Evolutionary conservation across 2,888 invertebrate genomes (phyloP), one percentile per base, ranked within the genome.

Genomic region (Pristionchus entomophagus): DNA sequence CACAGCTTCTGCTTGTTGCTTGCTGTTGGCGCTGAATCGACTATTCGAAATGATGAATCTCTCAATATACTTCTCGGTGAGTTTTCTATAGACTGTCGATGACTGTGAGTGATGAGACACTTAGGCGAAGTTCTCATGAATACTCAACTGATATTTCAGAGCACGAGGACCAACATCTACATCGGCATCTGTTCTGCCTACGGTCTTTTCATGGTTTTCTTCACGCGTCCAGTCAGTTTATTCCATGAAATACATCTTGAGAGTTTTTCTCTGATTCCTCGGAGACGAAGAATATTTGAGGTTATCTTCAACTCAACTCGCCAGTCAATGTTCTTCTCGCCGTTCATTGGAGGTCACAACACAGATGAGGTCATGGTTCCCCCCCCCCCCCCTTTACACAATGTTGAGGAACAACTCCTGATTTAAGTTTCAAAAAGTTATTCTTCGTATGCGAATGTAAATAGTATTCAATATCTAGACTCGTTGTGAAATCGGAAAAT

Each of bases 281-380:
- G 22, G 22, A 56, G 22, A 56, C 45, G 45, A 45, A 45, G 6
- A 45, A 10, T 6, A 45, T 4, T 45, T 45, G 41, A 73, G 73
- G 73, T 73, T 4, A 73, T 73, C n/a, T 45, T 73, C 41, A 73
- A 73, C 73, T 73, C 73, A 0, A 4, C 38, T 0, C 38, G n/a
- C 17, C 41, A 73, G 32, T 73, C 73, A 22, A 73, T 73, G 73
- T 73, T 73, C 41, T 73, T 73, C 73, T 73, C 73, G 6, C 73
- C 73, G 14, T 73, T 73, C 73, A 73, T 73, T 26, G 41, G 41
- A 0, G 73, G 73, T 10, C 73, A 73, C 10, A 26, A n/a, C 2
- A 73, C 73, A 5, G 73, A 73, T 2, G 73, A 73, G 41, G 73
- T 73, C 35, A 38, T n/a, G n/a, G n/a, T 29, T 53, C 51, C 19